phyloP scores from a whole-genome alignment of 2,113 vertebrate genomes.

The Cryptomyrus ogoouensis region DNA sequence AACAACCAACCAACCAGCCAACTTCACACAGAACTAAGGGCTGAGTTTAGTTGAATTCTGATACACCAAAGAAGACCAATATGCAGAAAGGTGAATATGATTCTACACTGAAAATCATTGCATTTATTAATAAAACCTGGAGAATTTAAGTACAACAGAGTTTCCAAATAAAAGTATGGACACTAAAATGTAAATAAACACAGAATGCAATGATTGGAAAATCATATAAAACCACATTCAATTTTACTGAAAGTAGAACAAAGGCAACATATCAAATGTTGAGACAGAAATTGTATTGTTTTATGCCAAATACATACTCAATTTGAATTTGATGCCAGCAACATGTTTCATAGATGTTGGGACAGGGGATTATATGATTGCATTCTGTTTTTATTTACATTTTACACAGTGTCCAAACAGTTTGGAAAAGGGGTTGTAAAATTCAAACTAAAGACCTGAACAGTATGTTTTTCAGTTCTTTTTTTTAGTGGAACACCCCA shows the following conservation, averaged over 20 bases:
- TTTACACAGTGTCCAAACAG: not conserved
- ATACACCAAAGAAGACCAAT: not conserved
- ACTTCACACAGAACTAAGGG: not conserved
- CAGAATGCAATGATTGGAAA: not conserved
- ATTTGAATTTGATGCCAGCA: not conserved
- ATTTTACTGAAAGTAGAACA: not conserved
- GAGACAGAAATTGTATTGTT: not conserved
- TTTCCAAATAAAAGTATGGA: not conserved
- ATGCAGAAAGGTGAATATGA: not conserved
- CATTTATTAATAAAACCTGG: not conserved
- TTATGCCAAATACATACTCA: not conserved
- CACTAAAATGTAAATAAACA: not conserved
- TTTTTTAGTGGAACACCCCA: not conserved
- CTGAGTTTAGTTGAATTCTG: not conserved
- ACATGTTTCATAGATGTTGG: not conserved
- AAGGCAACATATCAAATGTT: not conserved
- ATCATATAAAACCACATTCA: too few relatives aligned
- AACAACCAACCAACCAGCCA: not conserved
- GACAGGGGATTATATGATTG: not conserved
- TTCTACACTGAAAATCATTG: not conserved
- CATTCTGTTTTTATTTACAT: not conserved
- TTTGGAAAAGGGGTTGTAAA: not conserved
- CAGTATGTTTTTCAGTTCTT: not conserved
- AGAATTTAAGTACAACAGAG: not conserved
- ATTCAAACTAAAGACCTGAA: not conserved